Conservation (phyloP, 2,888 invertebrate genomes). For the Linhomoeus sp. region DNA sequence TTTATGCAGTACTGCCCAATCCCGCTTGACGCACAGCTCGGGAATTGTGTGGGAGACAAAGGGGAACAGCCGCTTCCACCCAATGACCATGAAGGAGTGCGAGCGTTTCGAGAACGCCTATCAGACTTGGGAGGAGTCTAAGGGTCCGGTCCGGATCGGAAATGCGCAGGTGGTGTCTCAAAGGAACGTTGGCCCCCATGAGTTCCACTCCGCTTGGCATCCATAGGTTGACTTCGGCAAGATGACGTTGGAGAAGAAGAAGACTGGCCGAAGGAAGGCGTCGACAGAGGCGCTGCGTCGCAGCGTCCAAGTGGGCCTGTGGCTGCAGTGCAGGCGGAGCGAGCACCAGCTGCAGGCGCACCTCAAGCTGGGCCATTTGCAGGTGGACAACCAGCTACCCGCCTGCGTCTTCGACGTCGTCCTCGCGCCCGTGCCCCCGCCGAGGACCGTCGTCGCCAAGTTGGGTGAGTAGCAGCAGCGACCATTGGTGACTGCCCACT, state of each 20-base stretch:
- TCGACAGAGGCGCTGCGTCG: slow-evolving; percentile 2
- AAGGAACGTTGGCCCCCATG: no score
- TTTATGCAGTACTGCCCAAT: no score
- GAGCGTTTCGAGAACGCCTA: slow-evolving; percentile 53
- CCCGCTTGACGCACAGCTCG: slow-evolving; percentile 44
- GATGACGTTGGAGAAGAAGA: slow-evolving; percentile 35
- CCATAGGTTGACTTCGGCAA: slow-evolving; percentile 57
- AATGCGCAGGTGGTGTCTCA: no score
- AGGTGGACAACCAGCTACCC: slow-evolving; percentile 75
- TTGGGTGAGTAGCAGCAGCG: no score
- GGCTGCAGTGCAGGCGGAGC: slow-evolving; percentile 63
- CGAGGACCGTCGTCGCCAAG: slow-evolving; percentile 69
- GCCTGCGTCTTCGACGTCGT: slow-evolving; percentile 84
- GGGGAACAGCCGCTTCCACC: slow-evolving; percentile 57
- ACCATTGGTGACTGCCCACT: neutral
- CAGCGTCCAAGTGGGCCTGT: slow-evolving; percentile 57
- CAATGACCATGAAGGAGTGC: slow-evolving; percentile 48
- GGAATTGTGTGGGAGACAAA: slow-evolving; percentile 83
- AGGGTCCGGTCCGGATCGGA: no score
- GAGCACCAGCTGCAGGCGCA: slow-evolving; percentile 70
- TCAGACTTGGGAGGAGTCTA: slow-evolving; percentile 45
- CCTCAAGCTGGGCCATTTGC: slow-evolving; percentile 57
- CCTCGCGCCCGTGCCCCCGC: slow-evolving; percentile 78
- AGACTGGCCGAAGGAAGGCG: neutral
- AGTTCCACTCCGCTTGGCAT: no score